These are phyloP conservation scores for Characodon lateralis DNA, from an alignment of 2,797 vertebrate genomes.

Conservation along the genomic window DNA sequence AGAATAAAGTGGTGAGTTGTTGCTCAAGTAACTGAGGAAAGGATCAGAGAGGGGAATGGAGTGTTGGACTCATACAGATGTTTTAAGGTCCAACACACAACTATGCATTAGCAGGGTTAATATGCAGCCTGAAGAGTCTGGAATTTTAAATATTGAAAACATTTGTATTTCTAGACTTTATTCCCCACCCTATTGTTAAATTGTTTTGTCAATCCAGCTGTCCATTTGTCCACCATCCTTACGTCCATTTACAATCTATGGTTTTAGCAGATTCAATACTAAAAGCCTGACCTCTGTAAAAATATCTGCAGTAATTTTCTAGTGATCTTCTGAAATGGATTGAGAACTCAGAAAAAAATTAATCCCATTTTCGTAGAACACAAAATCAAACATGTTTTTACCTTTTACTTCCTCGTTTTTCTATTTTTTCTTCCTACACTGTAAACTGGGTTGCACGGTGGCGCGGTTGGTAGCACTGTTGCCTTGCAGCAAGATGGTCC, in stretches of 20 bases:
- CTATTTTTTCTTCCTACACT: no score
- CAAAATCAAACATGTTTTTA: no score
- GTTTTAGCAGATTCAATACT: background rate
- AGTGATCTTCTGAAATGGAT: background rate
- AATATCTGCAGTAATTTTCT: background rate
- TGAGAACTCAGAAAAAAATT: background rate
- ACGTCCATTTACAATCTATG: background rate
- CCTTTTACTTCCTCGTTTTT: no score
- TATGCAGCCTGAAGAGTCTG: background rate
- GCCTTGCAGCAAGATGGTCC: no score
- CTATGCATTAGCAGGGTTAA: background rate
- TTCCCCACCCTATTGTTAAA: background rate
- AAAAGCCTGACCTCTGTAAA: background rate
- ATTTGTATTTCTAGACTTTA: background rate
- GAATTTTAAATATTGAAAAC: background rate
- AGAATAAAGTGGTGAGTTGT: background rate
- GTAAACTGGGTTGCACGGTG: no score
- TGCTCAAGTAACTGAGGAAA: background rate
- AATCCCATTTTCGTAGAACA: no score
- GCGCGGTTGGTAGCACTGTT: no score
- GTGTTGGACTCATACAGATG: slow-evolving; percentile 7
- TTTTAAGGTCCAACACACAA: slow-evolving; percentile 1
- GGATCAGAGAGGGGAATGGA: slow-evolving; percentile 1
- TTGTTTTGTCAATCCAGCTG: background rate
- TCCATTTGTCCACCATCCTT: background rate